These are phyloP conservation scores for Erpetoichthys calabaricus DNA, from an alignment of 2,797 vertebrate genomes.

Conservation along the genomic window DNA sequence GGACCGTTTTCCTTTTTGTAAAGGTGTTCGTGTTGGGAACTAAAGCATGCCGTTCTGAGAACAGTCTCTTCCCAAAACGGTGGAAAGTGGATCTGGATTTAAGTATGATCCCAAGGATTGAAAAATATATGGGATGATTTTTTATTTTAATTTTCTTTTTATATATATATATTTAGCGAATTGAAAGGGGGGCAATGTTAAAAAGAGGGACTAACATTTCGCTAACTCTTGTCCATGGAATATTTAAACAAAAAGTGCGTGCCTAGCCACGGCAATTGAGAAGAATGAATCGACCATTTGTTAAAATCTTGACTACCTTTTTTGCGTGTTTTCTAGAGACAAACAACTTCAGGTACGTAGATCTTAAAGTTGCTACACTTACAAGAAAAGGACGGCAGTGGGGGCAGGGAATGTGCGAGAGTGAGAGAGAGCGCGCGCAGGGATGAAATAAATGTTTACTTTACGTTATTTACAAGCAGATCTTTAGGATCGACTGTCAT, in stretches of 20 bases:
- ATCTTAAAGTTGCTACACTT: constrained; percentile 3
- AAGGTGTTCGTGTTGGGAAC: constrained; percentile 7
- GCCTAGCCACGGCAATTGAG: constrained; percentile 63
- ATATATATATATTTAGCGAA: constrained; percentile 30
- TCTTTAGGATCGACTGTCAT: too few species aligned
- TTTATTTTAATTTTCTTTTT: constrained; percentile 25
- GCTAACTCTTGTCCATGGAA: constrained; percentile 45
- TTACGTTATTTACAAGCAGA: too few species aligned
- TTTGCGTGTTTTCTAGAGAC: constrained; percentile 79
- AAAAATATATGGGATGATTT: constrained; percentile 31
- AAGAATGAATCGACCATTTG: constrained; percentile 86
- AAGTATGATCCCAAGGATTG: constrained; percentile 39
- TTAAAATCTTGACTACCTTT: constrained; percentile 82
- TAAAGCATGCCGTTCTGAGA: constrained; percentile 2
- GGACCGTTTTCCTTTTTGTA: constrained; percentile 21
- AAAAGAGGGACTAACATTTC: constrained; percentile 43
- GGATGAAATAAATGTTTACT: too few species aligned
- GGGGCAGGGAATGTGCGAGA: background rate
- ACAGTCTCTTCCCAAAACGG: constrained; percentile 15
- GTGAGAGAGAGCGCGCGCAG: background rate
- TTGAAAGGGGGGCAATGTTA: constrained; percentile 27
- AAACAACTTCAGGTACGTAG: constrained; percentile 81
- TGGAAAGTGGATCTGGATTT: constrained; percentile 27
- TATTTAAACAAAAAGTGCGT: constrained; percentile 41
- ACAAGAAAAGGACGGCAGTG: background rate